Evolutionary conservation across 2,888 invertebrate species (phyloP), one percentile per base, ranked within the genome.

Genomic region (Epiperipatus broadwayi): DNA sequence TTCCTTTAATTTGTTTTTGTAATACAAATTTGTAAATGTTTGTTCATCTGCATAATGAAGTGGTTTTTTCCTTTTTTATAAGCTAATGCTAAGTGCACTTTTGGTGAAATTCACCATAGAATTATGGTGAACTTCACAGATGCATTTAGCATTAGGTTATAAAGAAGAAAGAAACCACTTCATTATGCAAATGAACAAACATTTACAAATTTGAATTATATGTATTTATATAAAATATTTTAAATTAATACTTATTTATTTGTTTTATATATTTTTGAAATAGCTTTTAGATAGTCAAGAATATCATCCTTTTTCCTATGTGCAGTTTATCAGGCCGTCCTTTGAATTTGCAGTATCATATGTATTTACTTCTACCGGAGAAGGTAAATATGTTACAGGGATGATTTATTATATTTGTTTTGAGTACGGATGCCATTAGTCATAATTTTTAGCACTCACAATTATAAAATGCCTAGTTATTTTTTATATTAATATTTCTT

Each of bases 271-370:
- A 29, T 40, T 31, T 35, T 8, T 39, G 12, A 44, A 49, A 10
- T 48, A 58, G 40, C 67, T 85, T 10, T 59, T 75, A 29, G 80
- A 80, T 37, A 70, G 81, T 14, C 59, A 83, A 42, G 76, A 80
- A 44, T 64, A 67, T 21, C 80, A 84, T 55, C 78, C 85, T 0
- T 68, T 72, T 48, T 77, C 78, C 3, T 89, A 75, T 52, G 71
- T 80, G 40, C 74, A 77, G 44, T 72, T 83, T 31, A 75, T 87
- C 42, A 68, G 73, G 33, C 72, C 75, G 2, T 74, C 79, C 0
- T 56, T 91, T 41, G 78, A 85, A 53, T 79, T 85, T 48, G 72
- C 78, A 4, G 70, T 79, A 34, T 78, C 73, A 56, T 84, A 80
- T 59, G 76, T 81, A 49, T 91, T 91, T 57, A 80, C 83, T 2